These are phyloP conservation scores for Ciconia maguari DNA, from an alignment of 2,113 vertebrate species.

Conservation along the genomic window DNA sequence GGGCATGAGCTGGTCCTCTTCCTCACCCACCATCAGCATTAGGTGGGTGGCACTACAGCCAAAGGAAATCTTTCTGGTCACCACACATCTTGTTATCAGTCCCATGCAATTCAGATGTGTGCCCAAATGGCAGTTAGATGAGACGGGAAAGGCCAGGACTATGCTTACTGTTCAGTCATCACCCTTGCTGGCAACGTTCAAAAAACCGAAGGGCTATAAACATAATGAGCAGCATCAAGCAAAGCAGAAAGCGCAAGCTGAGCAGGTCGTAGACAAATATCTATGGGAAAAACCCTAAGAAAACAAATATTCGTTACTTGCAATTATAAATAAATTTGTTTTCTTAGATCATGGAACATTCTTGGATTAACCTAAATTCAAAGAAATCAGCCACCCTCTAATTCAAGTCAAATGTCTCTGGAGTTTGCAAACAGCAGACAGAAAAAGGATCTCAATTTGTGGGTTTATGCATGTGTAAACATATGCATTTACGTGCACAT, in stretches of 20 bases:
- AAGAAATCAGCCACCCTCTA: background rate
- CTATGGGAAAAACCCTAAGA: background rate
- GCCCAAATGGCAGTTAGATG: background rate
- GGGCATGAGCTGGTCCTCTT: background rate
- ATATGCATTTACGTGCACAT: rapidly evolving
- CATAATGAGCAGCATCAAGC: rapidly evolving
- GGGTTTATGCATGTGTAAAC: background rate
- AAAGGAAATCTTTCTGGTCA: background rate
- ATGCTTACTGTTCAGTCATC: rapidly evolving
- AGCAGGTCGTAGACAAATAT: rapidly evolving
- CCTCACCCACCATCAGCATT: background rate
- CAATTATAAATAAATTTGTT: background rate
- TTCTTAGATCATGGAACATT: background rate
- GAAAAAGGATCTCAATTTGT: too few relatives aligned
- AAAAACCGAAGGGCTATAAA: background rate
- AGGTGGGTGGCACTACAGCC: background rate
- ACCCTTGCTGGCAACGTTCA: rapidly evolving
- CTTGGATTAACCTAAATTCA: background rate
- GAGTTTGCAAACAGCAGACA: background rate
- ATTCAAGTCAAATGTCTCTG: background rate
- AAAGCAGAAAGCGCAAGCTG: background rate
- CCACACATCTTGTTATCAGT: background rate
- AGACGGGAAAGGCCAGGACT: background rate
- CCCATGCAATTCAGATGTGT: rapidly evolving
- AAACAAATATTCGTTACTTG: background rate